These are phyloP conservation scores for Cyprinus carpio DNA, from an alignment of 2,113 vertebrate species.

Conservation along the genomic window DNA sequence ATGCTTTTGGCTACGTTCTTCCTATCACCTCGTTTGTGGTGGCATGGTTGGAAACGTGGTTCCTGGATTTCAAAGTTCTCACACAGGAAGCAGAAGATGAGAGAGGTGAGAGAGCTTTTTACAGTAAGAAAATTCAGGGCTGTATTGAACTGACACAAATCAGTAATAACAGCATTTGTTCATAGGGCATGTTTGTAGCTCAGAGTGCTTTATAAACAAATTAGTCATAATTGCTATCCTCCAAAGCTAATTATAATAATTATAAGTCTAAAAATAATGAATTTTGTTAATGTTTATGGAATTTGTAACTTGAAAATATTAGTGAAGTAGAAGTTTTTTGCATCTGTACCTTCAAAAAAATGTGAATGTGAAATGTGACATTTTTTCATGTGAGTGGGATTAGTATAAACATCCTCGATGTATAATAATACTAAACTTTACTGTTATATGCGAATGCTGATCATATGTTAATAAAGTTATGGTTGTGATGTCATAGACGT, in stretches of 20 bases:
- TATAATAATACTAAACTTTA: too few relatives aligned
- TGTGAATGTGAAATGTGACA: background rate
- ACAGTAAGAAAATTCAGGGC: background rate
- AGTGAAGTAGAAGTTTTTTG: background rate
- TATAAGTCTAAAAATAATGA: background rate
- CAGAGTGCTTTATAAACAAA: too few relatives aligned
- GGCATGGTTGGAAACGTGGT: conserved; percentile 99
- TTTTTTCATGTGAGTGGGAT: background rate
- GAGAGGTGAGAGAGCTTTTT: conserved; percentile 78
- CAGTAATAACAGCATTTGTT: background rate
- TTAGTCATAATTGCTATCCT: too few relatives aligned
- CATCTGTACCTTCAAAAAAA: background rate
- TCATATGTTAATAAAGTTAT: background rate
- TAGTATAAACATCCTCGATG: background rate
- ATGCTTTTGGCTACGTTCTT: conserved; percentile 90
- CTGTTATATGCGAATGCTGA: background rate
- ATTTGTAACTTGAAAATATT: background rate
- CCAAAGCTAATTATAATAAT: background rate
- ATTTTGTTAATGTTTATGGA: background rate
- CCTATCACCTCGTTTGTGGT: conserved; percentile 94
- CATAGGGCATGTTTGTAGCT: background rate
- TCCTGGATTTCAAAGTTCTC: conserved; percentile 97
- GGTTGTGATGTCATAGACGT: background rate
- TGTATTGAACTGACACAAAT: background rate
- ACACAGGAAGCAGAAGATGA: conserved; percentile 93